These are phyloP conservation scores for Serranochromis macrocephalus DNA, from an alignment of 2,113 vertebrate genomes.

Conservation along the genomic window DNA sequence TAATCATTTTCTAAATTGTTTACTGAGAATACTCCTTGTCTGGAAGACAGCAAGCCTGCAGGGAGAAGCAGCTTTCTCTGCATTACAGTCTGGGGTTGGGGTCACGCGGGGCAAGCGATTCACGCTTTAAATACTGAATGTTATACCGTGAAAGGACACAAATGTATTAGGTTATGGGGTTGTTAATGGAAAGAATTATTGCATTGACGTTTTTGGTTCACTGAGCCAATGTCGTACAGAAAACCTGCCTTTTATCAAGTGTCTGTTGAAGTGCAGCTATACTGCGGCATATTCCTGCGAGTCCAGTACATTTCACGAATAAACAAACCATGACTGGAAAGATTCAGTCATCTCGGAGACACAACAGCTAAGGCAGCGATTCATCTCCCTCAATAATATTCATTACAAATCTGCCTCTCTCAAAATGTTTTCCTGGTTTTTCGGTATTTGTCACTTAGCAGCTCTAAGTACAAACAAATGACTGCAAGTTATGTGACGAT, in stretches of 20 bases:
- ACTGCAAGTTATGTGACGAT: not conserved
- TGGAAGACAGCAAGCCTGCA: not conserved
- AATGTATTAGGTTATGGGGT: not conserved
- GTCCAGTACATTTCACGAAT: conserved; percentile 20
- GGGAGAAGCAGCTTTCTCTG: not conserved
- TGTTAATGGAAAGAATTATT: conserved; percentile 24
- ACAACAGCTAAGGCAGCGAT: not conserved
- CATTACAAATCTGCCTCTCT: not conserved
- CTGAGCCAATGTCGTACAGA: not conserved
- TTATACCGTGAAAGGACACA: not conserved
- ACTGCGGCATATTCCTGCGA: not conserved
- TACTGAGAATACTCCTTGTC: conserved; percentile 36
- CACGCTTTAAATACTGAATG: not conserved
- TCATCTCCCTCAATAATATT: not conserved
- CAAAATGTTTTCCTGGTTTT: not conserved
- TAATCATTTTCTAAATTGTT: conserved; percentile 59
- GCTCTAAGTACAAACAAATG: not conserved
- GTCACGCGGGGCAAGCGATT: conserved; percentile 1
- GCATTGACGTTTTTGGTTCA: conserved; percentile 3
- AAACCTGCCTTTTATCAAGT: conserved; percentile 11
- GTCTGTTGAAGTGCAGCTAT: not conserved
- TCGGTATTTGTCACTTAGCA: not conserved
- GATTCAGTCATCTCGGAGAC: not conserved
- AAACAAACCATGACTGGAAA: conserved; percentile 51
- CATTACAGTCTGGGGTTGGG: not conserved